A percentile compares a stretch with the other conserved stretches of the same genome.
Conservation (phyloP, 35 echinoderm and acorn worm genomes). For the Amphiura filiformis region DNA sequence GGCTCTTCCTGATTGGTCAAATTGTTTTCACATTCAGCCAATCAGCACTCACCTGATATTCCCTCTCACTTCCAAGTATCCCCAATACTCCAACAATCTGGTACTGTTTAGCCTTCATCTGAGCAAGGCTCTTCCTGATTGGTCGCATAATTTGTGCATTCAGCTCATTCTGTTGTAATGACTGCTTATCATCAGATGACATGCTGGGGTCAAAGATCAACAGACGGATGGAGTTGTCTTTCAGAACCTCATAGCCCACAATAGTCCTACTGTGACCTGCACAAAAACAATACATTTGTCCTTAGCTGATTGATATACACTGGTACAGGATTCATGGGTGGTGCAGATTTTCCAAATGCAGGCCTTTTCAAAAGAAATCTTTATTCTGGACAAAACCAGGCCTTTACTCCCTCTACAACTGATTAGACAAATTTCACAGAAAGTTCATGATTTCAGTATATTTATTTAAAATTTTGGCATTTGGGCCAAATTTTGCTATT, state of each 20-base stretch:
- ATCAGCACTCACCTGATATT: conserved; percentile 61
- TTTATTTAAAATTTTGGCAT: too few species aligned
- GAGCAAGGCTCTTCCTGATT: conserved; percentile 68
- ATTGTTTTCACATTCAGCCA: conserved; percentile 53
- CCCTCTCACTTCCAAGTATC: conserved; percentile 44
- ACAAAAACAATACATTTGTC: neutral
- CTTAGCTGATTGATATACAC: too few species aligned
- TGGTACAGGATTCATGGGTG: too few species aligned
- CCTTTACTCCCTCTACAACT: too few species aligned
- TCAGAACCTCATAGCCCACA: conserved; percentile 83
- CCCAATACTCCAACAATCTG: conserved; percentile 80
- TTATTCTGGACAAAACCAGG: too few species aligned
- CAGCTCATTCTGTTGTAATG: conserved; percentile 39
- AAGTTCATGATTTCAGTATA: too few species aligned
- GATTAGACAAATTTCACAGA: too few species aligned
- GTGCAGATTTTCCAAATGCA: too few species aligned
- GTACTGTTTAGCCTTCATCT: conserved; percentile 90
- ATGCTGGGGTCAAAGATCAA: conserved; percentile 89
- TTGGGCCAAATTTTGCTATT: too few species aligned
- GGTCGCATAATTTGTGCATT: conserved; percentile 55
- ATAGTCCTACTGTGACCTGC: conserved; percentile 97
- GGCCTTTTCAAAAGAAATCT: too few species aligned
- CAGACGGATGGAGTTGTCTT: conserved; percentile 76
- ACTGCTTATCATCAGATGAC: conserved; percentile 37
- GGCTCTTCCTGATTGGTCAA: conserved; percentile 68